A percentile compares a stretch with the other conserved stretches of the same genome.
Evolutionary conservation across 2,797 vertebrate genomes (phyloP).

Genomic region (Dipus sagitta): DNA sequence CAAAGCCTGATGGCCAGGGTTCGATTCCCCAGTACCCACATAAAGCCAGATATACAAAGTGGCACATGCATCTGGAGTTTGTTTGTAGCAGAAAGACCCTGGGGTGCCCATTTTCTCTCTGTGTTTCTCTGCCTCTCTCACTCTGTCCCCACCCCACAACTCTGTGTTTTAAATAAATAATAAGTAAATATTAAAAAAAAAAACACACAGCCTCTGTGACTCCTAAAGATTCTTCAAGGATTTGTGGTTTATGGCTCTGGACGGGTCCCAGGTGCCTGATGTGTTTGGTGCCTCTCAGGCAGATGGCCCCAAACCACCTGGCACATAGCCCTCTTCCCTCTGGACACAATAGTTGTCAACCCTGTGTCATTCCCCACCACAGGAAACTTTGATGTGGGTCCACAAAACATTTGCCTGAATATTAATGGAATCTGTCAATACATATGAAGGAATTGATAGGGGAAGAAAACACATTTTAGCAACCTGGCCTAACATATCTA

Average conservation of each 20-base stretch:
- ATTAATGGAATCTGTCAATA: background rate
- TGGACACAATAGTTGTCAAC: background rate
- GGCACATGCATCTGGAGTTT: no score
- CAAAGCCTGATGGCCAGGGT: no score
- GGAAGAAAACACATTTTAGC: constrained; percentile 5
- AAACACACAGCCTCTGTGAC: background rate
- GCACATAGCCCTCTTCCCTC: background rate
- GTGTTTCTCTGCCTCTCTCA: no score
- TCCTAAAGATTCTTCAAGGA: background rate
- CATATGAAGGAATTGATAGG: background rate
- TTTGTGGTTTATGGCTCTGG: background rate
- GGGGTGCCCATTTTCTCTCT: no score
- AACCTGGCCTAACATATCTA: background rate
- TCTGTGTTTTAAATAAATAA: no score
- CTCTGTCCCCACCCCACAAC: no score
- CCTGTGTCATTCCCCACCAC: background rate
- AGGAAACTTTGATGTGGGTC: background rate
- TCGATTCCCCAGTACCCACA: no score
- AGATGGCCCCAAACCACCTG: background rate
- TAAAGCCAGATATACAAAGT: no score
- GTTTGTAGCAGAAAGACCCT: no score
- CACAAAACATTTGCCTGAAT: background rate
- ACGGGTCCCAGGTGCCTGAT: background rate
- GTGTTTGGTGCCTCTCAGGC: background rate
- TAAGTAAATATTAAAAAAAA: no score